A percentile compares a stretch with the other conserved stretches of the same genome.
phyloP scores from a whole-genome alignment of 2,113 vertebrate genomes.

The Hymenochirus boettgeri region DNA sequence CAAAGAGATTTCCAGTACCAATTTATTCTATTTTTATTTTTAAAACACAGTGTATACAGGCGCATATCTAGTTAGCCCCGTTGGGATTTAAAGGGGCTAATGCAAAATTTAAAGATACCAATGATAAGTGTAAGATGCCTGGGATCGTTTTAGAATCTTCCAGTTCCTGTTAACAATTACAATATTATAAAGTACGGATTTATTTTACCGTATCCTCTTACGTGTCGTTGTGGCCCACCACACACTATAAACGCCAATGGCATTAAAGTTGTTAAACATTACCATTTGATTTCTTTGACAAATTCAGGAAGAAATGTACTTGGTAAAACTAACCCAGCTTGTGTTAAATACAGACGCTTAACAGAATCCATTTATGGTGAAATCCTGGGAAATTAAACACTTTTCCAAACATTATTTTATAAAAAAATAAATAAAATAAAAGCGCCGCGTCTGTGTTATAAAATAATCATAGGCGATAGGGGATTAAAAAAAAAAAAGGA shows the following conservation, averaged over 20 bases:
- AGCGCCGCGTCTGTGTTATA: neutral
- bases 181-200: neutral
- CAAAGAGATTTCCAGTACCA: constrained; percentile 86
- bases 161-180: neutral
- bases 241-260: neutral
- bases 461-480: neutral
- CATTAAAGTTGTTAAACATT: neutral
- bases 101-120: neutral
- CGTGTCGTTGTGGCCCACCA: neutral
- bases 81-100: constrained; percentile 8
- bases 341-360: neutral
- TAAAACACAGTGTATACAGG: constrained; percentile 75
- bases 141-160: neutral
- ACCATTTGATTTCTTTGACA: neutral
- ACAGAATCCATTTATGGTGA: constrained; percentile 4
- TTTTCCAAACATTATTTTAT: constrained; percentile 10
- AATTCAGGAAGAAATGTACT: neutral
- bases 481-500: neutral
- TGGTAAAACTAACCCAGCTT: neutral
- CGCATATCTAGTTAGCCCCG: neutral
- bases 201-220: neutral
- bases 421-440: neutral
- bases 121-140: neutral
- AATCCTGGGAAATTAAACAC: constrained; percentile 10
- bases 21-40: constrained; percentile 81